Conservation (phyloP, 2,888 invertebrate genomes). For the Microplitis deprimator region DNA sequence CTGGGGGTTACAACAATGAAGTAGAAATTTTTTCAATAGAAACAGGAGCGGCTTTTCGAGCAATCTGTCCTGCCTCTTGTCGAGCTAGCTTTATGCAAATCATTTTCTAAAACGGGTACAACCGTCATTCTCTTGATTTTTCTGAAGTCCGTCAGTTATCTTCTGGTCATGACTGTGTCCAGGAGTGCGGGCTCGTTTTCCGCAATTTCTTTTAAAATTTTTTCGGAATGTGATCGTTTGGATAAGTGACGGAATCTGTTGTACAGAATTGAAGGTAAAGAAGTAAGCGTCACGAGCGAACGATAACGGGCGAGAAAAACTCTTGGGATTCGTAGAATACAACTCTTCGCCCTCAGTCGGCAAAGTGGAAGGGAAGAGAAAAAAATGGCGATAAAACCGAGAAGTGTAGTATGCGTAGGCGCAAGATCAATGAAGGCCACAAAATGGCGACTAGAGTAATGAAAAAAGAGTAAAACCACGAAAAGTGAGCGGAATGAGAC, state of each 20-base stretch:
- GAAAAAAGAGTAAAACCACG: conserved; percentile 33
- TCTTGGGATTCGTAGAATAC: not conserved
- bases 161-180: conserved; percentile 55
- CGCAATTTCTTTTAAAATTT: not conserved
- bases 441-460: conserved; percentile 63
- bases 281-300: conserved; percentile 27
- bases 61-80: conserved; percentile 52
- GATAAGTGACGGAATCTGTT: conserved; percentile 17
- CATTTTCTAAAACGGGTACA: conserved; percentile 56
- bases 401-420: conserved; percentile 59
- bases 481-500: conserved; percentile 38
- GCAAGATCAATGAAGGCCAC: conserved; percentile 67
- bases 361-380: conserved; percentile 43
- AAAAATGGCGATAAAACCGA: conserved; percentile 65
- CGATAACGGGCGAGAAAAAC: conserved; percentile 10
- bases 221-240: not conserved
- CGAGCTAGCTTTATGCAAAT: conserved; percentile 70
- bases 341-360: conserved; percentile 34
- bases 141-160: conserved; percentile 56
- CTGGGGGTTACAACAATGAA: conserved; percentile 68
- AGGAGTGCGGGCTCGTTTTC: conserved; percentile 27
- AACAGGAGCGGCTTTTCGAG: conserved; percentile 53
- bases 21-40: conserved; percentile 55
- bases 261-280: conserved; percentile 33
- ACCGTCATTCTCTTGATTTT: conserved; percentile 47